These are phyloP conservation scores for Drosophila pseudoobscura DNA, from an alignment of 1,140 invertebrate genomes.

Conservation along the genomic window DNA sequence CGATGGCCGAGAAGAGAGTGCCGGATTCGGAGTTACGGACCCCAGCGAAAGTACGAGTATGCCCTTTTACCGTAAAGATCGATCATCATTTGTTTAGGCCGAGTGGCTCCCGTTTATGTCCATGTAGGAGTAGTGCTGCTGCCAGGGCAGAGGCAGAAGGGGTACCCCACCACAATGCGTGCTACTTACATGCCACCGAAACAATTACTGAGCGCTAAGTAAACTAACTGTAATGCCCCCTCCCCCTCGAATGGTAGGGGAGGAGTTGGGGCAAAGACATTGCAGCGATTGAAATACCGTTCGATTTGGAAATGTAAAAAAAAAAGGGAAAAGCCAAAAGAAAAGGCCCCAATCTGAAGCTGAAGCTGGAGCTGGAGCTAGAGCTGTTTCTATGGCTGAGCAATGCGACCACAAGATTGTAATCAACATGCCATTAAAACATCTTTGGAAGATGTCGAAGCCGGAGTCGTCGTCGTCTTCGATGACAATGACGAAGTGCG, in stretches of 20 bases:
- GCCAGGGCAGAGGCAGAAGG: background rate
- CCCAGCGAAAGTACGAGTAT: slow-evolving; percentile 61
- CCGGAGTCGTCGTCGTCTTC: slow-evolving; percentile 31
- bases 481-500: slow-evolving; percentile 76
- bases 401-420: slow-evolving; percentile 75
- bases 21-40: slow-evolving; percentile 4
- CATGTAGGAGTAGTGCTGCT: slow-evolving; percentile 17
- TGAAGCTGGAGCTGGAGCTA: too few species aligned
- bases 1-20: background rate
- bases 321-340: slow-evolving; percentile 56
- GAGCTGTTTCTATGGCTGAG: slow-evolving; percentile 2
- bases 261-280: too few species aligned
- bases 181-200: slow-evolving; percentile 81
- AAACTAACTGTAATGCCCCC: slow-evolving; percentile 76
- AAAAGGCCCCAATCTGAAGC: slow-evolving; percentile 42
- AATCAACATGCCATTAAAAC: slow-evolving; percentile 82
- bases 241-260: background rate
- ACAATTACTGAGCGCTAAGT: slow-evolving; percentile 80
- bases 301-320: slow-evolving; percentile 39
- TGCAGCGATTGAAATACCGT: slow-evolving; percentile 70
- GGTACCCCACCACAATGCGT: slow-evolving; percentile 58
- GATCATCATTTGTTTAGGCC: slow-evolving; percentile 77
- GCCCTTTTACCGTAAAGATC: slow-evolving; percentile 68
- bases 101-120: slow-evolving; percentile 74
- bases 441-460: slow-evolving; percentile 74